A percentile compares a stretch with the other conserved stretches of the same genome.
phyloP scores from a whole-genome alignment of 2,888 invertebrate genomes.

The Suillia variegata region DNA sequence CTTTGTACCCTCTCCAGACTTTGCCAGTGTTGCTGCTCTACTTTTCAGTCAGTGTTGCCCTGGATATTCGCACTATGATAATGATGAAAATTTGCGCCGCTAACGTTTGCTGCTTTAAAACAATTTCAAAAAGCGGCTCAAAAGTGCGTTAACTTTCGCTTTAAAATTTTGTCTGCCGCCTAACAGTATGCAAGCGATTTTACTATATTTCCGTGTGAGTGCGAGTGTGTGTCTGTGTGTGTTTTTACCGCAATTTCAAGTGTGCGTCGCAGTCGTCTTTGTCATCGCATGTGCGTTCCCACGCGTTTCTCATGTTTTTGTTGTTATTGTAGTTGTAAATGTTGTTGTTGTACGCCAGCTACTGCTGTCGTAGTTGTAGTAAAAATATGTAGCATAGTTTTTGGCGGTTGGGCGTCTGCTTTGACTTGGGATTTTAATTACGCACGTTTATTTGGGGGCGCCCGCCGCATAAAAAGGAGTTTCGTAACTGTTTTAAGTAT shows the following conservation, averaged over 20 bases:
- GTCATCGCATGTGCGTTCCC: slow-evolving; percentile 14
- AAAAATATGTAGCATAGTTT: slow-evolving; percentile 21
- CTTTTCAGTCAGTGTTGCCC: neutral
- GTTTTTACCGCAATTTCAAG: slow-evolving; percentile 1
- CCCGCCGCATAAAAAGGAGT: slow-evolving; percentile 9
- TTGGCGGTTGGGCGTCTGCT: slow-evolving; percentile 26
- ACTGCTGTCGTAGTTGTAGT: slow-evolving; percentile 24
- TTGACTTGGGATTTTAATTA: slow-evolving; percentile 43
- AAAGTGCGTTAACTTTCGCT: slow-evolving; percentile 18
- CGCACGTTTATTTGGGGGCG: slow-evolving; percentile 47
- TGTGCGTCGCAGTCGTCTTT: neutral
- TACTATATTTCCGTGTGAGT: neutral
- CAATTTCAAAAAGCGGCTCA: neutral
- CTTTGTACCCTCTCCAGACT: neutral
- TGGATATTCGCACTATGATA: neutral
- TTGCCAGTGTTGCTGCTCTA: slow-evolving; percentile 1
- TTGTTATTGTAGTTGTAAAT: slow-evolving; percentile 8
- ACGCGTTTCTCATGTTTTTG: too few species aligned
- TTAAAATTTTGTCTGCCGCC: slow-evolving; percentile 7
- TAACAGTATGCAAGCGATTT: slow-evolving; percentile 13
- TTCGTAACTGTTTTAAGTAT: slow-evolving; percentile 12
- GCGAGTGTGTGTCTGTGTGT: neutral
- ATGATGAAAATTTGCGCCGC: neutral
- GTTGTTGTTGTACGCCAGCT: slow-evolving; percentile 8
- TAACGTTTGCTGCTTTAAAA: neutral